Base-by-base conservation (phyloP, 2,888 invertebrate genomes). In the Eupithecia insigniata region DNA sequence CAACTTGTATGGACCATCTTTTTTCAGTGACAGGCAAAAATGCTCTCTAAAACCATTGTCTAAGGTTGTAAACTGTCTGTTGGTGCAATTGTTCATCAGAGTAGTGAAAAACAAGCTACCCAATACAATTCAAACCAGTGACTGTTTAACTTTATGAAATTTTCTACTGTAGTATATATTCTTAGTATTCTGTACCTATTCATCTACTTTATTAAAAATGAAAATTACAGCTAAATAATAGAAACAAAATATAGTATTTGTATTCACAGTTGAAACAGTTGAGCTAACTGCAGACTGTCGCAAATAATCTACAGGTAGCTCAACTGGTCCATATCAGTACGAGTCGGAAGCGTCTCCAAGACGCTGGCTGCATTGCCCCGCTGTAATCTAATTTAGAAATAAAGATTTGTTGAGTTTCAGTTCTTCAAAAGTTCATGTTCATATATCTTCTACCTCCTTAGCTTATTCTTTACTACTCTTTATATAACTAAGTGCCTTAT, bases 401-500 rank as follows among this genome's bases (percentile, higher is more conserved):
- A 51, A 22, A n/a, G n/a, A n/a, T n/a, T n/a, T 51, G 22, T 10
- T 22, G 18, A 43, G 10, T 22, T 51, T 2, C 22, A 12, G 51
- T 51, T 51, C 51, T 51, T n/a, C n/a, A n/a, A 46, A 43, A 46
- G 12, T 28, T 58, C 16, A 60, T 30, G 30, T 16, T 30, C 0
- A 30, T 30, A 8, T 60, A 1, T 60, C 55, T 12, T 26, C 5
- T 60, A 18, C 16, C 18, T 55, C 36, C 22, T 26, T 67, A 65
- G 55, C 51, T 70, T 67, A 67, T 32, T 62, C 60, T 73, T 64
- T 64, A 46, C 60, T 66, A 66, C 66, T 70, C 60, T n/a, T 55
- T 55, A 66, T 67, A 58, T 69, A 65, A 64, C 60, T 66, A 65
- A 71, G 84, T 85, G 84, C 84, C 84, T 84, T 84, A 79, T 70